Conservation (phyloP, 2,797 vertebrate genomes). For the Cyprinodon diabolis region DNA sequence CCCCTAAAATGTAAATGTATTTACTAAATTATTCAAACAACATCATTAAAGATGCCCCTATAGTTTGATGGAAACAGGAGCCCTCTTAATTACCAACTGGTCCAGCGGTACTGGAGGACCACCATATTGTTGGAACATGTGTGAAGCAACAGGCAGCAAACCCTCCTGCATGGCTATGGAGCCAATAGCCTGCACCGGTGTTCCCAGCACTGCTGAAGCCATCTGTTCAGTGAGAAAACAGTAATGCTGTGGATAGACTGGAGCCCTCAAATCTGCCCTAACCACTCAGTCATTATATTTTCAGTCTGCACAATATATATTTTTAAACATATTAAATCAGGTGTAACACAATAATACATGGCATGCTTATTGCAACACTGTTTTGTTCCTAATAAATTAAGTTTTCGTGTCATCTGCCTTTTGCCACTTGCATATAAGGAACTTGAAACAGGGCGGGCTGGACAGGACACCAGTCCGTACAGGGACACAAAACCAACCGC, state of each 20-base stretch:
- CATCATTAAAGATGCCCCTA: background rate
- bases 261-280: too few relatives aligned
- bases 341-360: too few relatives aligned
- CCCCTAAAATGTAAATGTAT: background rate
- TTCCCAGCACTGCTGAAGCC: conserved; percentile 13
- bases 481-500: too few relatives aligned
- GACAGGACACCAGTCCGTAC: too few relatives aligned
- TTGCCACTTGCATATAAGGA: too few relatives aligned
- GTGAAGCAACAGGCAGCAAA: conserved; percentile 30
- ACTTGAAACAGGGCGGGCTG: too few relatives aligned
- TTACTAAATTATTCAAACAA: background rate
- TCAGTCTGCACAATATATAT: too few relatives aligned
- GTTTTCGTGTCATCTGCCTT: too few relatives aligned
- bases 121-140: conserved; percentile 27
- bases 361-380: too few relatives aligned
- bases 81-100: background rate
- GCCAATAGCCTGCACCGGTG: conserved; percentile 15
- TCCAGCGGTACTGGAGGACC: conserved; percentile 8
- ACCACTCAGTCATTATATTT: too few relatives aligned
- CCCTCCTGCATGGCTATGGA: conserved; percentile 22
- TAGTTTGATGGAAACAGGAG: background rate
- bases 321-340: too few relatives aligned
- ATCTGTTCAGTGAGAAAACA: conserved; percentile 25
- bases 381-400: too few relatives aligned
- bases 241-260: background rate